Base-by-base conservation (phyloP, 2,113 vertebrate genomes). In the Himantopus leucocephalus region DNA sequence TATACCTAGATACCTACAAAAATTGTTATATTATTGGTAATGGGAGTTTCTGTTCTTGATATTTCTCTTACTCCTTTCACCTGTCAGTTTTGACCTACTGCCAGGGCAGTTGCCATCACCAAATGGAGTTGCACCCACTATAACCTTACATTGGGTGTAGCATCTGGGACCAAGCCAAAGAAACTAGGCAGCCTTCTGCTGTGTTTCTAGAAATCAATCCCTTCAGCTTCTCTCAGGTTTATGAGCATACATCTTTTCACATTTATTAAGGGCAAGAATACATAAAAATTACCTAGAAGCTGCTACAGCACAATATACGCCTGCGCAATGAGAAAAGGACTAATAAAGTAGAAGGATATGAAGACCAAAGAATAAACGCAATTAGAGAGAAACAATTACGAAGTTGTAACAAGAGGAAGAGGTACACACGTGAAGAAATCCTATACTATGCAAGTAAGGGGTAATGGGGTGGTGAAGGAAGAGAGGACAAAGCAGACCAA, bases 371-470 rank as follows among this genome's bases (percentile, higher is more conserved):
- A 39, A 27, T 56, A 53, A 85, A 48, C 8, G 37, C 14, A 66
- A 22, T 64, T 26, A 47, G 32, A 55, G 32, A 53, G 8, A 35
- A 59, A 66, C 7, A 60, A 13, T 41, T 64, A 15, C 10, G 29
- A 48, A 45, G 19, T 24, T 53, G 29, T 70, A 60, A 27, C 3
- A 8, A 11, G 34, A 83, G 35, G 20, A 66, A 35, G 30, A 63
- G 22, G 22, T 60, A 15, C 12, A 6, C 23, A 16, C 0, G 3
- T 39, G 34, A 71, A 56, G 39, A 55, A 75, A 75, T 26, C 6
- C 37, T 52, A 3, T 4, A 1, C 19, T 53, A 8, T 43, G 37
- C 34, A 71, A 72, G n/a, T 2, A 1, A 30, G 2, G 29, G 12
- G 9, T 8, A 52, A 45, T 4, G 19, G 21, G 12, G 16, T 2